Evolutionary conservation across 35 echinoderm and acorn worm species (phyloP).

Genomic region (Apostichopus californicus): DNA sequence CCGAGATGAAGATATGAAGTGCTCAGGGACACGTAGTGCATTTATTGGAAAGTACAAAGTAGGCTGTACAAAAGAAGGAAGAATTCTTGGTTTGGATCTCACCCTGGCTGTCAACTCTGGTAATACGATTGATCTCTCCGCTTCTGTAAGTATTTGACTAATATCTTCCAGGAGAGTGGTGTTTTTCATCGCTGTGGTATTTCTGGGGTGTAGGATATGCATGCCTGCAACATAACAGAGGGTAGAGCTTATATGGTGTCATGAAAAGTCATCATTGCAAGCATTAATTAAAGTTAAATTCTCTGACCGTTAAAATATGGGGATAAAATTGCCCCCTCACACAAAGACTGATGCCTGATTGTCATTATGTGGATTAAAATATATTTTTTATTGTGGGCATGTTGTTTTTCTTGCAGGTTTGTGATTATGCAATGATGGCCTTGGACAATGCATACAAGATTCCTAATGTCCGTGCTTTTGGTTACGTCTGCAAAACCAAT

Average conservation of each 20-base stretch:
- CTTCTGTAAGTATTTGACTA: conserved; percentile 29
- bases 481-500: conserved; percentile 58
- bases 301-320: too few relatives aligned
- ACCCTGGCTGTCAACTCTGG: conserved; percentile 59
- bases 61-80: conserved; percentile 70
- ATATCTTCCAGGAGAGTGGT: too few relatives aligned
- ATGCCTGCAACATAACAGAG: too few relatives aligned
- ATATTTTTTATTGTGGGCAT: too few relatives aligned
- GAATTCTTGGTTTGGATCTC: conserved; percentile 59
- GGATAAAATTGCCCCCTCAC: too few relatives aligned
- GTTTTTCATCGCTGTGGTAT: too few relatives aligned
- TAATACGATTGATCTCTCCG: conserved; percentile 34
- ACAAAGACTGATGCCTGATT: too few relatives aligned
- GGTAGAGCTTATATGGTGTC: too few relatives aligned
- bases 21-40: conserved; percentile 65
- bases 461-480: conserved; percentile 9
- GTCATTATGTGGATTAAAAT: too few relatives aligned
- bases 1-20: conserved; percentile 74
- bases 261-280: too few relatives aligned
- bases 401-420: not conserved
- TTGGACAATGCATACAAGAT: conserved; percentile 31
- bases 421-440: conserved; percentile 8
- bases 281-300: too few relatives aligned
- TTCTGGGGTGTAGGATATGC: too few relatives aligned
- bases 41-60: conserved; percentile 73